Base-by-base conservation (phyloP, 35 echinoderm and acorn worm species). In the Strongylocentrotus purpuratus region DNA sequence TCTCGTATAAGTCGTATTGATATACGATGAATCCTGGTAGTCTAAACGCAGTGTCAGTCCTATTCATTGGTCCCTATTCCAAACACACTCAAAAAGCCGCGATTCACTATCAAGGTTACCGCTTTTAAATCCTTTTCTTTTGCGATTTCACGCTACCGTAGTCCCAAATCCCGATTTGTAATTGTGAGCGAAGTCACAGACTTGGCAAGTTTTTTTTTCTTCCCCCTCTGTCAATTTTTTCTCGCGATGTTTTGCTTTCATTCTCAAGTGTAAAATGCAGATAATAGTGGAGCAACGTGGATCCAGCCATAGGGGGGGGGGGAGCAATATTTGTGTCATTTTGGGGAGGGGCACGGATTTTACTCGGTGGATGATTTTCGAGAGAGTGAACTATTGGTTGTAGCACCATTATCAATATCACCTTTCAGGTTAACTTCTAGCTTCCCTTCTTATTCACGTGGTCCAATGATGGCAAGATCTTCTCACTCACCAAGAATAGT, bases 171-270 rank as follows among this genome's bases (percentile, higher is more conserved):
- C 91, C 91, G 91, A 93, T 93, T 93, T 93, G 91, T 93, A 93
- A 93, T 93, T 93, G 91, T 93, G 45, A 93, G 91, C 91, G 91
- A 93, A 89, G 87, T 89, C 87, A 89, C 65, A 78, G 65, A 78
- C 65, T 78, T 78, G 65, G 65, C 22, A 78, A 28, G 20, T 78
- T n/a, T 7, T n/a, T 22, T 28, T 28, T 18, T 28, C 65, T 28
- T 28, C 28, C 65, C 65, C 22, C 65, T 28, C 65, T 28, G 65
- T n/a, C 65, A 78, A 78, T 78, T 78, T n/a, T 78, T 78, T n/a
- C 9, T 78, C 65, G 65, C 7, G 5, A 78, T 78, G 20, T 78
- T 78, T 28, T 78, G 65, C 28, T 28, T n/a, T 28, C 22, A 78
- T 28, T 22, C 65, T 78, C 25, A 28, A 78, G 28, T 78, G 7